Evolutionary conservation across 2,888 invertebrate species (phyloP).

Genomic region (Drosophila affinis): DNA sequence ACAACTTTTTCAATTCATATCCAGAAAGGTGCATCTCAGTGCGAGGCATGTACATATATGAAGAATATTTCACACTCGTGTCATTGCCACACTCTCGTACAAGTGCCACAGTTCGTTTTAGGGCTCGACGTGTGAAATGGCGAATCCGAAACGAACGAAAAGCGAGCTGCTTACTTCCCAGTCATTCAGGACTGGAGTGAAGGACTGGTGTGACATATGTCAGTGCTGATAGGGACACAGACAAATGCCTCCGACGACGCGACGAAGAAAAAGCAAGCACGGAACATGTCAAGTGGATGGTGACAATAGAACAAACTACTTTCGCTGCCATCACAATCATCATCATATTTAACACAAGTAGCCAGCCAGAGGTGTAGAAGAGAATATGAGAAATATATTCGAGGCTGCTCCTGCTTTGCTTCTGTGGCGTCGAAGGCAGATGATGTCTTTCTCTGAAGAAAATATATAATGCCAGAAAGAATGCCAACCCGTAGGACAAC

Average conservation of each 20-base stretch:
- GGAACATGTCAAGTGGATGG: background rate
- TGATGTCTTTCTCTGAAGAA: background rate
- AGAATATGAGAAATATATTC: background rate
- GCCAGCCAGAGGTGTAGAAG: background rate
- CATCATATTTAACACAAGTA: constrained; percentile 3
- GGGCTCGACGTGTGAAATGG: constrained; percentile 1
- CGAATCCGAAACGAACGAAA: background rate
- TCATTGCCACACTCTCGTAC: background rate
- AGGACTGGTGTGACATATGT: background rate
- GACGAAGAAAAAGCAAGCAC: background rate
- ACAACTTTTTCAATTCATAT: background rate
- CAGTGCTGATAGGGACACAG: constrained; percentile 1
- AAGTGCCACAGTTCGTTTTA: background rate
- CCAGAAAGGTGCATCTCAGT: background rate
- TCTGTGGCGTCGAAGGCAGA: background rate
- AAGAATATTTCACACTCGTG: background rate
- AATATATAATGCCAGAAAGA: background rate
- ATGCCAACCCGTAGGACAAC: too few relatives aligned
- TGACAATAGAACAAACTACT: constrained; percentile 7
- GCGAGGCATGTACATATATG: too few relatives aligned
- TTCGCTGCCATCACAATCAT: constrained; percentile 3
- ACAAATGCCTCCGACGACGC: background rate
- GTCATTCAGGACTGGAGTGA: background rate
- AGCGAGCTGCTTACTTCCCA: background rate
- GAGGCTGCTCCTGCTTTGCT: background rate